These are phyloP conservation scores for Diarsia brunnea DNA, from an alignment of 2,888 invertebrate species.

Conservation along the genomic window DNA sequence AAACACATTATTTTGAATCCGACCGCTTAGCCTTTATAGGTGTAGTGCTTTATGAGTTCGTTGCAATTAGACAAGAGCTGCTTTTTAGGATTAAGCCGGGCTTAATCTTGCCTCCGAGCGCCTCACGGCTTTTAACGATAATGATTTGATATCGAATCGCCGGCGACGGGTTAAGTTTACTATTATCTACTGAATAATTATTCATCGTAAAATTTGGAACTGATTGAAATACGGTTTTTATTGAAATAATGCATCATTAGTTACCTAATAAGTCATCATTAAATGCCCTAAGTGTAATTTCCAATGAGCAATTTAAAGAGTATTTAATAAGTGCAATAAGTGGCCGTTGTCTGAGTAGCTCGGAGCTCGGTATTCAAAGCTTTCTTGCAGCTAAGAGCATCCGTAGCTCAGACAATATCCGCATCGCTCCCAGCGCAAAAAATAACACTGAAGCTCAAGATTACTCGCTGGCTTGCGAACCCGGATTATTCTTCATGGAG, in stretches of 20 bases:
- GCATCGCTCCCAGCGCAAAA: conserved; percentile 69
- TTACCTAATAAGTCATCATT: neutral
- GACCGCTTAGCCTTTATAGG: conserved; percentile 90
- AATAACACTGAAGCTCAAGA: conserved; percentile 71
- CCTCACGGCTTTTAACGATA: conserved; percentile 82
- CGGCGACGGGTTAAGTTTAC: conserved; percentile 48
- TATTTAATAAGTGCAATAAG: conserved; percentile 61
- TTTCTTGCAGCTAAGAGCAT: conserved; percentile 72
- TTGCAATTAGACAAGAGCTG: conserved; percentile 87
- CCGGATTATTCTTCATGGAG: conserved; percentile 58
- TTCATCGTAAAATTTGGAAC: conserved; percentile 32
- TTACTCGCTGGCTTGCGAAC: conserved; percentile 60
- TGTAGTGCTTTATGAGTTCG: conserved; percentile 87
- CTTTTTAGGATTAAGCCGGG: conserved; percentile 86
- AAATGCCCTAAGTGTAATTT: neutral
- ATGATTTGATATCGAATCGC: conserved; percentile 79
- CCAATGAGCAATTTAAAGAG: conserved; percentile 24
- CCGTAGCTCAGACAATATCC: conserved; percentile 76
- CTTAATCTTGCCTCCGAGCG: conserved; percentile 76
- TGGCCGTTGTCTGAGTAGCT: conserved; percentile 44
- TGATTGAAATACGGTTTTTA: conserved; percentile 47
- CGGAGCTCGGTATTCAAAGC: conserved; percentile 68
- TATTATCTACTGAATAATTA: conserved; percentile 58
- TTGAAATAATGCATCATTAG: neutral
- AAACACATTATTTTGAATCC: conserved; percentile 90